Conservation (phyloP, 2,797 vertebrate species). For the Sebastes oblongus region DNA sequence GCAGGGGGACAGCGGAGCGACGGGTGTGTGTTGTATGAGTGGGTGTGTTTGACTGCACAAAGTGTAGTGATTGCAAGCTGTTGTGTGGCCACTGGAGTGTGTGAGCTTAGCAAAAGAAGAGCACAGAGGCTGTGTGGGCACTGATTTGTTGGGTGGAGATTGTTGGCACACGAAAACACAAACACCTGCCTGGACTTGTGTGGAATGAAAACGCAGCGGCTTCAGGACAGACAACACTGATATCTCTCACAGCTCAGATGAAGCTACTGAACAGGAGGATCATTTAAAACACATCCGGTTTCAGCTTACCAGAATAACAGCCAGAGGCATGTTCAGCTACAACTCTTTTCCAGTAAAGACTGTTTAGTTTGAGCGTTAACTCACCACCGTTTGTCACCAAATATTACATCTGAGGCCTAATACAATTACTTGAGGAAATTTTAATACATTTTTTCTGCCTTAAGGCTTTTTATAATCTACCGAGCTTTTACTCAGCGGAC, state of each 20-base stretch:
- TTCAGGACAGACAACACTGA: background rate
- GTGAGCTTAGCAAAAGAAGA: slow-evolving; percentile 21
- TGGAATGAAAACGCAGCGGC: background rate
- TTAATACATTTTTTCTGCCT: background rate
- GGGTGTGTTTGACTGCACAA: background rate
- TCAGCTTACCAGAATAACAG: background rate
- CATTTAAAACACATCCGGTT: slow-evolving; percentile 1
- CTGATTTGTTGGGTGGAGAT: slow-evolving; percentile 33
- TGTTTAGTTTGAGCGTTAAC: background rate
- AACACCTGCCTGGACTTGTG: slow-evolving; percentile 1
- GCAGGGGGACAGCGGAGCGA: background rate
- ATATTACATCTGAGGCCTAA: background rate
- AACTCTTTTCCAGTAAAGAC: background rate
- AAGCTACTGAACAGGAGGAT: background rate
- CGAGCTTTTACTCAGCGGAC: background rate
- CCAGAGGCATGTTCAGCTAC: background rate
- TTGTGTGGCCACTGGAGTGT: slow-evolving; percentile 25
- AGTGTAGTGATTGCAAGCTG: slow-evolving; percentile 2
- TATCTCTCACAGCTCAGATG: background rate
- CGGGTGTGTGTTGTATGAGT: background rate
- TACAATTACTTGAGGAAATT: background rate
- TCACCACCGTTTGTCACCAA: background rate
- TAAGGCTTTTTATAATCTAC: background rate
- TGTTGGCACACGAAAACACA: slow-evolving; percentile 37
- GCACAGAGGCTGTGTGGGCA: slow-evolving; percentile 4